A percentile compares a stretch with the other conserved stretches of the same genome.
These are phyloP conservation scores for Chrysina gloriosa DNA, from an alignment of 2,888 invertebrate species.

Conservation along the genomic window DNA sequence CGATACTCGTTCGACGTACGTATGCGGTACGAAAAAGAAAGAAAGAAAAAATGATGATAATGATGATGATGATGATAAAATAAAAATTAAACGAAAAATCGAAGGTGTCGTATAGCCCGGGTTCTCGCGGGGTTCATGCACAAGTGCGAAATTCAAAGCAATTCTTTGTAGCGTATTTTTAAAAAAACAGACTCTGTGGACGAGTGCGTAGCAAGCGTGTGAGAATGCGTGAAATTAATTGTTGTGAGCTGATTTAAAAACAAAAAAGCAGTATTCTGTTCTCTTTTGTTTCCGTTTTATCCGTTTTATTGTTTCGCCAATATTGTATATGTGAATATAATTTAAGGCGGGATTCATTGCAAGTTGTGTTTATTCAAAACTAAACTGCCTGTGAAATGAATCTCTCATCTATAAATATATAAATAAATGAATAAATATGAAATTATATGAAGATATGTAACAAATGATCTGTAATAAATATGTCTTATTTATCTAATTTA, in stretches of 20 bases:
- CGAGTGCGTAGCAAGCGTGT: constrained; percentile 52
- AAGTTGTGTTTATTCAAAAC: constrained; percentile 51
- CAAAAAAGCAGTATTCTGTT: constrained; percentile 59
- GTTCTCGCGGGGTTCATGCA: constrained; percentile 52
- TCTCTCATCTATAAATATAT: constrained; percentile 64
- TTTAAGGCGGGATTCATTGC: constrained; percentile 55
- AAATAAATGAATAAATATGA: constrained; percentile 62
- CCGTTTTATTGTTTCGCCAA: constrained; percentile 59
- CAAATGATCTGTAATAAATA: constrained; percentile 63
- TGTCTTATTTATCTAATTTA: constrained; percentile 57
- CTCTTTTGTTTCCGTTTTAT: constrained; percentile 56
- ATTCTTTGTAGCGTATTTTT: constrained; percentile 61
- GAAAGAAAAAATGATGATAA: background rate
- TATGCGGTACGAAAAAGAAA: constrained; percentile 9
- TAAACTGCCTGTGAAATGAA: constrained; percentile 62
- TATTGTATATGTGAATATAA: constrained; percentile 61
- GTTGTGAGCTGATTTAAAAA: constrained; percentile 61
- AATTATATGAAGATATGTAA: constrained; percentile 64
- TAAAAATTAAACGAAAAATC: no score
- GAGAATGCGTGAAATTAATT: constrained; percentile 57
- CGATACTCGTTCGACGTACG: no score
- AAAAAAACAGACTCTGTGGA: constrained; percentile 48
- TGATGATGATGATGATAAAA: no score
- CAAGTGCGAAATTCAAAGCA: constrained; percentile 61
- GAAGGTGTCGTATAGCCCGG: constrained; percentile 9